A percentile compares a stretch with the other conserved stretches of the same genome.
These are phyloP conservation scores for Barypeithes pellucidus DNA, from an alignment of 2,888 invertebrate genomes.

Conservation along the genomic window DNA sequence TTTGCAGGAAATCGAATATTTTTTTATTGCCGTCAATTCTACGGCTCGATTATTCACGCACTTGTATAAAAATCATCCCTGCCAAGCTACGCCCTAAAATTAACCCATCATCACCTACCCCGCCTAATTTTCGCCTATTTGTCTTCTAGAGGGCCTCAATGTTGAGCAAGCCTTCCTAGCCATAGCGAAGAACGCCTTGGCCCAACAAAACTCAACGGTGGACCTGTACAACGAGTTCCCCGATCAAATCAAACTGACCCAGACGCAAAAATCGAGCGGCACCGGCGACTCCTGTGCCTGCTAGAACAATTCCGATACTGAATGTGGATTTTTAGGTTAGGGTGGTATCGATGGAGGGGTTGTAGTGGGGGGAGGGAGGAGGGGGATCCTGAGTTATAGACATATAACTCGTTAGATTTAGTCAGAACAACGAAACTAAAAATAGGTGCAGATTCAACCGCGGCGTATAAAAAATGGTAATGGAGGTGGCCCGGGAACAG, in stretches of 20 bases:
- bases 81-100: no score
- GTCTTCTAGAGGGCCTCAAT: conserved; percentile 90
- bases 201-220: conserved; percentile 84
- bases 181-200: conserved; percentile 97
- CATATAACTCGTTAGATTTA: no score
- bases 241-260: conserved; percentile 92
- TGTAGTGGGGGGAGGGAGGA: neutral
- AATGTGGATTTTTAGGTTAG: conserved; percentile 12
- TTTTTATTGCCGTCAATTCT: no score
- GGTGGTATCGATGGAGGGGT: neutral
- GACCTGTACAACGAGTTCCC: conserved; percentile 98
- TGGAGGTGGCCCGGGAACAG: no score
- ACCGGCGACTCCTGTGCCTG: conserved; percentile 74
- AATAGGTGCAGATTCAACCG: no score
- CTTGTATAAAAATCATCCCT: no score
- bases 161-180: conserved; percentile 99
- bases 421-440: no score
- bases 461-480: no score
- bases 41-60: no score
- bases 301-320: conserved; percentile 56
- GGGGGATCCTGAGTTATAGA: neutral
- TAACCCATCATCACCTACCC: neutral
- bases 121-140: neutral
- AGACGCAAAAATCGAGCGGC: conserved; percentile 81
- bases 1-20: no score